Evolutionary conservation across 2,113 vertebrate species (phyloP).

Genomic region (Festucalex cinctus): DNA sequence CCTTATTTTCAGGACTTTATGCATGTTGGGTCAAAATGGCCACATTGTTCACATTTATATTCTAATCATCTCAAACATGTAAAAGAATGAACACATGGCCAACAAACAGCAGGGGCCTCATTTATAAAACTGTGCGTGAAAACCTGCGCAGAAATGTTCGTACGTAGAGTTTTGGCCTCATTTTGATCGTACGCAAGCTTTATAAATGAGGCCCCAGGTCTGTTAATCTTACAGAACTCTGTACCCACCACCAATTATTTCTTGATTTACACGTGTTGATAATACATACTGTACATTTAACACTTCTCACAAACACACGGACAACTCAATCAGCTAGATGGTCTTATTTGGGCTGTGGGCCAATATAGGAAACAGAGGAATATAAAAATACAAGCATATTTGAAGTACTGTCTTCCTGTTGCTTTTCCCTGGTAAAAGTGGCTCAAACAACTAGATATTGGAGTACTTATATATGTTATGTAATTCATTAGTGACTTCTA

Average conservation of each 20-base stretch:
- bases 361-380: conserved; percentile 52
- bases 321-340: conserved; percentile 36
- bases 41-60: conserved; percentile 11
- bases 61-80: conserved; percentile 14
- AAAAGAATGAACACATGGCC: conserved; percentile 12
- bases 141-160: no score
- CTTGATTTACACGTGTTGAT: conserved; percentile 22
- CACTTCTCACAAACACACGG: conserved; percentile 52
- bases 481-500: conserved; percentile 59
- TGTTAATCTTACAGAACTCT: not conserved
- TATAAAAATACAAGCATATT: conserved; percentile 69
- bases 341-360: conserved; percentile 38
- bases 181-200: no score
- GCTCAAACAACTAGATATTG: conserved; percentile 59
- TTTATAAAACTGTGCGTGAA: no score
- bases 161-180: no score
- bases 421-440: conserved; percentile 60
- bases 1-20: conserved; percentile 2
- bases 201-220: no score
- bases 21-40: conserved; percentile 18
- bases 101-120: not conserved
- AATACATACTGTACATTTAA: conserved; percentile 30
- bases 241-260: not conserved
- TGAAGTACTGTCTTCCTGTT: conserved; percentile 51
- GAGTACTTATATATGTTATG: conserved; percentile 61